phyloP scores from a whole-genome alignment of 2,113 vertebrate species.

The Chrysemys picta region DNA sequence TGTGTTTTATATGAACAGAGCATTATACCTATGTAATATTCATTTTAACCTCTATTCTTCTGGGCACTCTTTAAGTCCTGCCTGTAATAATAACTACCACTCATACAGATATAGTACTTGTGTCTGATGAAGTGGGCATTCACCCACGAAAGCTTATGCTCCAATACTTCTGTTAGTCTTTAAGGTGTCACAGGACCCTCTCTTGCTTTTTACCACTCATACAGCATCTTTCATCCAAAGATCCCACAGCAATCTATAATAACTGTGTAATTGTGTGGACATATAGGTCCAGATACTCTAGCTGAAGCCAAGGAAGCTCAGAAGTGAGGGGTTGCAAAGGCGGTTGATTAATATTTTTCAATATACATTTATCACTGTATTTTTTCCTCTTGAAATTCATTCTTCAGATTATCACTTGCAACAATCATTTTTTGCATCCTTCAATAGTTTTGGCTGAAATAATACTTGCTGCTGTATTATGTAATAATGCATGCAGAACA shows the following conservation, averaged over 20 bases:
- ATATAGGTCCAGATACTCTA: not conserved
- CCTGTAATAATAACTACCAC: conserved; percentile 2
- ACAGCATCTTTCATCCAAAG: conserved; percentile 10
- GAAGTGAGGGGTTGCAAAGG: not conserved
- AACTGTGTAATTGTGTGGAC: not conserved
- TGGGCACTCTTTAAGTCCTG: not conserved
- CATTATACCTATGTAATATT: not conserved
- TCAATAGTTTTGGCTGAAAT: conserved; percentile 50
- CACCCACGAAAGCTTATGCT: too few species aligned
- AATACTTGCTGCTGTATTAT: conserved; percentile 37
- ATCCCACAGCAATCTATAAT: not conserved
- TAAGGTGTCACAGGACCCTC: too few species aligned
- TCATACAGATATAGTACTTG: not conserved
- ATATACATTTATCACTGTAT: not conserved
- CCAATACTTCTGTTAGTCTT: too few species aligned
- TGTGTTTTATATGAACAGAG: conserved; percentile 19
- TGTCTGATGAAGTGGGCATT: too few species aligned
- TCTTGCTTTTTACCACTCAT: not conserved
- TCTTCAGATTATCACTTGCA: not conserved
- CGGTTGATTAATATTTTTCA: not conserved
- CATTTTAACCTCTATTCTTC: conserved; percentile 30
- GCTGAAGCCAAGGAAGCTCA: not conserved
- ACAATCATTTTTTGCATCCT: conserved; percentile 40
- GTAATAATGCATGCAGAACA: conserved; percentile 16
- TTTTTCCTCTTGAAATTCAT: not conserved